A percentile compares a stretch with the other conserved stretches of the same genome.
These are phyloP conservation scores for Tachycineta bicolor DNA, from an alignment of 2,113 vertebrate species.

Conservation along the genomic window DNA sequence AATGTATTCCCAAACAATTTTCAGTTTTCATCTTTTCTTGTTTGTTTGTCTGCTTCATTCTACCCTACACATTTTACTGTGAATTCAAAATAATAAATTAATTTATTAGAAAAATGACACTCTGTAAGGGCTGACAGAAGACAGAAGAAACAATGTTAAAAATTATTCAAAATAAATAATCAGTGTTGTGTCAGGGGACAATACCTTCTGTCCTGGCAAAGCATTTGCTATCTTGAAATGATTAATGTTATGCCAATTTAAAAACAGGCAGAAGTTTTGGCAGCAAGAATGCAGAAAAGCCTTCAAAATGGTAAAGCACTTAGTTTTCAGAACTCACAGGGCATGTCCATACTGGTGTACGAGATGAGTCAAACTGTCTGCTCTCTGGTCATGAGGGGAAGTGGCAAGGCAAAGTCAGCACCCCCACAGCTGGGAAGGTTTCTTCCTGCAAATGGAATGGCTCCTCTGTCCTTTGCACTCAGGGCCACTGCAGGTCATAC, in stretches of 20 bases:
- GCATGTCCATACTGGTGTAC: not conserved
- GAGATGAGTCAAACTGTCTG: not conserved
- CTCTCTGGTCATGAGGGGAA: not conserved
- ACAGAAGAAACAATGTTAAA: not conserved
- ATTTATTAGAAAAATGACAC: conserved; percentile 6
- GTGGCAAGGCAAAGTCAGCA: not conserved
- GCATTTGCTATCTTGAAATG: not conserved
- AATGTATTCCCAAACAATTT: not conserved
- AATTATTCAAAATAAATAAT: not conserved
- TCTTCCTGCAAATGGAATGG: rapidly evolving
- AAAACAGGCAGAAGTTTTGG: not conserved
- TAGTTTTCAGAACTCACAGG: not conserved
- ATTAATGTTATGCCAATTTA: not conserved
- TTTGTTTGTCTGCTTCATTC: not conserved
- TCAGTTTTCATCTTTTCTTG: not conserved
- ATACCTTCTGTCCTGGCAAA: not conserved
- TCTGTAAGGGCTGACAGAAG: not conserved
- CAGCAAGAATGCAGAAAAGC: not conserved
- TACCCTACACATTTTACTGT: not conserved
- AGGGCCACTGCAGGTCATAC: rapidly evolving
- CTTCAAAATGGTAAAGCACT: not conserved
- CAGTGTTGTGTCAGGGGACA: not conserved
- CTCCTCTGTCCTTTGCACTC: rapidly evolving
- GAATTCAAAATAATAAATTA: not conserved
- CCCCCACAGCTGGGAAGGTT: rapidly evolving